Conservation (phyloP, 2,113 vertebrate species). For the Tupaia tana region DNA sequence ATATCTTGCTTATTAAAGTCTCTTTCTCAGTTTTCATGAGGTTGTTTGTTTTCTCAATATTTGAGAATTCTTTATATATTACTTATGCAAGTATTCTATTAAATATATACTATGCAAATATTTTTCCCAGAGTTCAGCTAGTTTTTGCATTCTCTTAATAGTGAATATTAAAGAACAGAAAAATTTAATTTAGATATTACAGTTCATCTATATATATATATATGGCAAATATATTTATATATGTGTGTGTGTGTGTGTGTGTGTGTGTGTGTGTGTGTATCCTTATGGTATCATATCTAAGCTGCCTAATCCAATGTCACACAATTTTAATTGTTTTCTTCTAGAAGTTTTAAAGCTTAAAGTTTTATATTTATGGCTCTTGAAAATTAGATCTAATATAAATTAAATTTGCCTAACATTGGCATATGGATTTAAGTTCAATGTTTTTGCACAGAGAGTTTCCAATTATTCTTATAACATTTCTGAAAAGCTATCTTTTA, state of each 20-base stretch:
- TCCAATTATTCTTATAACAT: neutral
- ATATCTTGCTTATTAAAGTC: neutral
- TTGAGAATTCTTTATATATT: neutral
- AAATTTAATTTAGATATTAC: neutral
- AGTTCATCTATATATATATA: neutral
- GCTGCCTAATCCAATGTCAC: neutral
- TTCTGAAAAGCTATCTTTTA: neutral
- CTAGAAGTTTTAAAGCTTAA: neutral
- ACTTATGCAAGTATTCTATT: neutral
- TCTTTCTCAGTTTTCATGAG: neutral
- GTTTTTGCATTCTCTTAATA: neutral
- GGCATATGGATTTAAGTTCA: neutral
- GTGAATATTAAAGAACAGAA: neutral
- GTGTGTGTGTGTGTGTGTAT: too few relatives aligned
- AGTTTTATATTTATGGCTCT: neutral
- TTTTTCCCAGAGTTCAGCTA: neutral
- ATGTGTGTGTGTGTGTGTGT: too few relatives aligned
- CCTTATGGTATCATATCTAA: neutral
- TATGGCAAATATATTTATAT: too few relatives aligned
- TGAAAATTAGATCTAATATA: neutral
- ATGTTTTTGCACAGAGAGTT: neutral
- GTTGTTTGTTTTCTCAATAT: neutral
- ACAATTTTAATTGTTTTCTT: neutral
- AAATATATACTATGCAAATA: neutral
- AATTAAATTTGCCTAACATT: neutral